Evolutionary conservation across 2,888 invertebrate species (phyloP).

Genomic region (Hedychridium roseum): DNA sequence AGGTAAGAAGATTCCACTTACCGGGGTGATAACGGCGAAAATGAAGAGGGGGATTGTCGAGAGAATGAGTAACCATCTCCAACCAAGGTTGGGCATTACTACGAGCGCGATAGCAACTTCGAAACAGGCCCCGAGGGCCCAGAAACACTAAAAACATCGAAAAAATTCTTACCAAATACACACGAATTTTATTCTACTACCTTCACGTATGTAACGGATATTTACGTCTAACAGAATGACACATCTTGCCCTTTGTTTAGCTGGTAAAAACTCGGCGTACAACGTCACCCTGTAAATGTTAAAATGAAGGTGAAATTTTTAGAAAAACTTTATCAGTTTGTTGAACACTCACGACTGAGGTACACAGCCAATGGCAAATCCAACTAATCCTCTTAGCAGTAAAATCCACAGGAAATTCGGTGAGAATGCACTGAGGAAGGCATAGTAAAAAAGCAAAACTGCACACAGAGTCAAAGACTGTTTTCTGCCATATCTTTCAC

Average conservation of each 20-base stretch:
- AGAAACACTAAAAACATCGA: constrained; percentile 80
- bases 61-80: constrained; percentile 91
- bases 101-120: constrained; percentile 90
- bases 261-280: constrained; percentile 95
- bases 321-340: constrained; percentile 4
- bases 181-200: no score
- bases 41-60: constrained; percentile 87
- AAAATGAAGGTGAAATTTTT: constrained; percentile 23
- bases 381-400: constrained; percentile 89
- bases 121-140: constrained; percentile 94
- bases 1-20: constrained; percentile 67
- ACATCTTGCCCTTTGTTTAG: constrained; percentile 92
- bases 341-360: constrained; percentile 88
- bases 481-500: constrained; percentile 91
- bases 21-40: constrained; percentile 82
- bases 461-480: constrained; percentile 92
- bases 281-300: constrained; percentile 94
- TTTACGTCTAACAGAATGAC: constrained; percentile 93
- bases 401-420: constrained; percentile 92
- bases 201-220: constrained; percentile 49
- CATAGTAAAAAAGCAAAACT: constrained; percentile 90
- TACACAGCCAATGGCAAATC: constrained; percentile 95
- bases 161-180: no score
- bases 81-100: constrained; percentile 91
- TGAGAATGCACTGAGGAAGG: constrained; percentile 87